A percentile compares a stretch with the other conserved stretches of the same genome.
Evolutionary conservation across 2,888 invertebrate species (phyloP).

Genomic region (Euspilapteryx auroguttella): DNA sequence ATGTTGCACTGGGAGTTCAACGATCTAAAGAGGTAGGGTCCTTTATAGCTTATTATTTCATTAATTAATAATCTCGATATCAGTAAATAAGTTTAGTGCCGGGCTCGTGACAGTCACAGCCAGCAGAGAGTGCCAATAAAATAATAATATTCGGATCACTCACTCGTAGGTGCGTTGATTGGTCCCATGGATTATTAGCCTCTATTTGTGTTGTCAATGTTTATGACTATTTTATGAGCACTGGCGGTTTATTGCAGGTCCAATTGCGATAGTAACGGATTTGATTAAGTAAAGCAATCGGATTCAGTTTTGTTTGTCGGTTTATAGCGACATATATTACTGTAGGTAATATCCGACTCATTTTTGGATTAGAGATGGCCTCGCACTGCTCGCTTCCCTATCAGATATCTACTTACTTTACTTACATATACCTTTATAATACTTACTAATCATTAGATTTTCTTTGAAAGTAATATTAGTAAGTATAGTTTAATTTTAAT

Average conservation of each 20-base stretch:
- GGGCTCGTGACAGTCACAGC: too few relatives aligned
- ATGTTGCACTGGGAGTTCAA: too few relatives aligned
- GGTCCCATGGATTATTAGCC: slow-evolving; percentile 43
- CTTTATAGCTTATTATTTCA: too few relatives aligned
- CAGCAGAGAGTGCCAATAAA: too few relatives aligned
- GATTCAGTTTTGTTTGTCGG: slow-evolving; percentile 27
- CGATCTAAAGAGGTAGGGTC: too few relatives aligned
- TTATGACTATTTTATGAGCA: slow-evolving; percentile 49
- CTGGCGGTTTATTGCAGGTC: slow-evolving; percentile 47
- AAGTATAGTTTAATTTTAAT: too few relatives aligned
- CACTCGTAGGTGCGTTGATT: slow-evolving; percentile 24
- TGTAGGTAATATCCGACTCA: neutral
- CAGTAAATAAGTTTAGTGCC: too few relatives aligned
- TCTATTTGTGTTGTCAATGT: slow-evolving; percentile 56
- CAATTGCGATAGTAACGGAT: slow-evolving; percentile 45
- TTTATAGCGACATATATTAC: slow-evolving; percentile 16
- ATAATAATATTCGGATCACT: slow-evolving; percentile 26
- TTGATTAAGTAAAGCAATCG: slow-evolving; percentile 48
- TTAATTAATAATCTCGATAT: too few relatives aligned
- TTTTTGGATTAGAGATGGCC: too few relatives aligned
- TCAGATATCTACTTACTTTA: neutral
- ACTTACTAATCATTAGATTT: neutral
- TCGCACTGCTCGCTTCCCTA: too few relatives aligned
- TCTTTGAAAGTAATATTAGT: too few relatives aligned
- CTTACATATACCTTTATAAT: neutral